phyloP scores from a whole-genome alignment of 2,113 vertebrate genomes.

The Rattus rattus region DNA sequence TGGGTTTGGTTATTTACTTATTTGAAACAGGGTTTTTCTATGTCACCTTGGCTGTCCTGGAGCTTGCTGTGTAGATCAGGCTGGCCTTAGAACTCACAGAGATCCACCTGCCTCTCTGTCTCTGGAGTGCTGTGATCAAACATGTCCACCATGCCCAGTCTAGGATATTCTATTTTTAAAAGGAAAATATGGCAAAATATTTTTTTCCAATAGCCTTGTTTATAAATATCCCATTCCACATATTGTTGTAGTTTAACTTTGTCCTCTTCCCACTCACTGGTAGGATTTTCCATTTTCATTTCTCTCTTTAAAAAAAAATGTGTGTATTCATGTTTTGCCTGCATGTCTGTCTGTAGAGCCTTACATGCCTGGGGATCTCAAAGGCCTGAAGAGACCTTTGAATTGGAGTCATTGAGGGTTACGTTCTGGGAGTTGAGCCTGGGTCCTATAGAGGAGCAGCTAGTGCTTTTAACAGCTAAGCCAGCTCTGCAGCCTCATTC shows the following conservation, averaged over 20 bases:
- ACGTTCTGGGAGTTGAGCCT: not conserved
- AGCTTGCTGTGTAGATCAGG: too few species aligned
- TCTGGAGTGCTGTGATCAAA: too few species aligned
- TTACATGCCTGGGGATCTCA: not conserved
- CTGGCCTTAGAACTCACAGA: too few species aligned
- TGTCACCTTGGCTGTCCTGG: too few species aligned
- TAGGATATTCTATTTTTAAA: slow-evolving; percentile 22
- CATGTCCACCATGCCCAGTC: too few species aligned
- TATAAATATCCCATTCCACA: not conserved
- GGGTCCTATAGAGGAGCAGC: not conserved
- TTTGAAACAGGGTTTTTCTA: too few species aligned
- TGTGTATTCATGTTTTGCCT: not conserved
- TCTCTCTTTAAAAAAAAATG: not conserved
- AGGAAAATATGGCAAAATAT: not conserved
- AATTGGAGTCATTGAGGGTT: not conserved
- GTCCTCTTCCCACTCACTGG: not conserved
- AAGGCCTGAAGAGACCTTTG: not conserved
- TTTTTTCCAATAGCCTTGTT: not conserved
- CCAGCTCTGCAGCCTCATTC: not conserved
- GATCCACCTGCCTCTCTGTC: too few species aligned
- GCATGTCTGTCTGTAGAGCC: not conserved
- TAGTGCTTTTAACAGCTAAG: not conserved
- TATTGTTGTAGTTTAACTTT: not conserved
- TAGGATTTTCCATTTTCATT: not conserved
- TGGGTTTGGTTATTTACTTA: too few species aligned